Evolutionary conservation across 2,797 vertebrate genomes (phyloP).

Genomic region (Amblyopsis hoosieri): DNA sequence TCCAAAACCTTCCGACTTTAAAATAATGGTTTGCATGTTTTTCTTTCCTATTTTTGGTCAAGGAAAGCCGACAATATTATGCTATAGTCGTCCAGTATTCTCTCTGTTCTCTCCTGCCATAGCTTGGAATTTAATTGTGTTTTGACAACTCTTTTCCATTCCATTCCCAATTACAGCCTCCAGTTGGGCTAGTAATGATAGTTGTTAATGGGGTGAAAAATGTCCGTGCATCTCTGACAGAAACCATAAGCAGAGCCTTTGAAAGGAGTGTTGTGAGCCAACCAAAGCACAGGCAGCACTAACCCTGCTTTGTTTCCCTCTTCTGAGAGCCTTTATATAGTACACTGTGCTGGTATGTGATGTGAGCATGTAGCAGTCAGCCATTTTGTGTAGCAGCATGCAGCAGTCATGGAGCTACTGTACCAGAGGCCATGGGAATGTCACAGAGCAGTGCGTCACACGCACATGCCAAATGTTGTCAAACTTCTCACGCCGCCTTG

Average conservation of each 20-base stretch:
- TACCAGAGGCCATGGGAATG: constrained; percentile 76
- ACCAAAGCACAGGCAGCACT: constrained; percentile 70
- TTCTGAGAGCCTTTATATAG: constrained; percentile 64
- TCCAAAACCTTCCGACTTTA: constrained; percentile 68
- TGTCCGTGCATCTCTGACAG: constrained; percentile 76
- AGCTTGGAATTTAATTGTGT: constrained; percentile 81
- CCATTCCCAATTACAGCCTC: constrained; percentile 77
- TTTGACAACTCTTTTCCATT: constrained; percentile 81
- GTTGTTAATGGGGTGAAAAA: constrained; percentile 81
- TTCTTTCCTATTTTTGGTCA: constrained; percentile 83
- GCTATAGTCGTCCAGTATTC: constrained; percentile 63
- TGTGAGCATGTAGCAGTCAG: constrained; percentile 32
- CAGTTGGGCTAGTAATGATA: constrained; percentile 79
- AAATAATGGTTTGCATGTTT: constrained; percentile 81
- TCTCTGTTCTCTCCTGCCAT: constrained; percentile 68
- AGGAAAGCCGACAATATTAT: constrained; percentile 66
- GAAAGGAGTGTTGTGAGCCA: constrained; percentile 66
- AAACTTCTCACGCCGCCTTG: constrained; percentile 74
- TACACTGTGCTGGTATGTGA: constrained; percentile 35
- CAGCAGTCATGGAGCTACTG: constrained; percentile 63
- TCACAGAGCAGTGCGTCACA: constrained; percentile 66
- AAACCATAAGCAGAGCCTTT: constrained; percentile 79
- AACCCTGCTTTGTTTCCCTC: constrained; percentile 66
- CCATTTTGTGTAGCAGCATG: constrained; percentile 55
- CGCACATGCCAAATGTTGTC: constrained; percentile 69